These are phyloP conservation scores for Xyliphius kryptos DNA, from an alignment of 2,113 vertebrate genomes.

Conservation along the genomic window DNA sequence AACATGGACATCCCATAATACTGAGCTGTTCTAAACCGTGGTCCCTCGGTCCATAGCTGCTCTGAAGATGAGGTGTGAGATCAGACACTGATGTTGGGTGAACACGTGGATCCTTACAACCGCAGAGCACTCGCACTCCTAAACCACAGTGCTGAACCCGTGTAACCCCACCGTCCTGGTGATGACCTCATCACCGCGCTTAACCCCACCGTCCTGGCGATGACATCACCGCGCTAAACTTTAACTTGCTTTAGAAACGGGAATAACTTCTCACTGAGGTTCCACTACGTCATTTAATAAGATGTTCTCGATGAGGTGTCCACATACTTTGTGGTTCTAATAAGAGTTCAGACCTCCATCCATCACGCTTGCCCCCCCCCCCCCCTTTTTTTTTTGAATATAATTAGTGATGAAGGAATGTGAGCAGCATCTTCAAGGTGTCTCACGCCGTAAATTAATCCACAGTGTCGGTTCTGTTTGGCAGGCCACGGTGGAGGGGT, in stretches of 20 bases:
- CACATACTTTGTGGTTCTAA: background rate
- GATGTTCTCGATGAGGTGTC: background rate
- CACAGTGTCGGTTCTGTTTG: slow-evolving; percentile 14
- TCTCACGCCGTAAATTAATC: slow-evolving; percentile 38
- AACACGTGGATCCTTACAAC: too few relatives aligned
- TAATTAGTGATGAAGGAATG: slow-evolving; percentile 34
- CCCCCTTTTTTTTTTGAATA: slow-evolving; percentile 27
- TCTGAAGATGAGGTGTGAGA: slow-evolving; percentile 1
- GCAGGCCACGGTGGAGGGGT: slow-evolving; percentile 32
- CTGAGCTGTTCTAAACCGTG: background rate
- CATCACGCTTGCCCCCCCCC: slow-evolving; percentile 30
- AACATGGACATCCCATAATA: too few relatives aligned
- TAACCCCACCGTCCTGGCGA: too few relatives aligned
- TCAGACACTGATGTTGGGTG: background rate
- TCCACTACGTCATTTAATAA: too few relatives aligned
- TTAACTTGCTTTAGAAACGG: too few relatives aligned
- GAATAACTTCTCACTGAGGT: too few relatives aligned
- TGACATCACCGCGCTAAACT: too few relatives aligned
- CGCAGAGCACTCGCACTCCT: too few relatives aligned
- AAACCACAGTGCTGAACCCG: too few relatives aligned
- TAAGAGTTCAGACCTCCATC: slow-evolving; percentile 9
- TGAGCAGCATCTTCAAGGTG: slow-evolving; percentile 33
- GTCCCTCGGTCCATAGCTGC: background rate
- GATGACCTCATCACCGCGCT: too few relatives aligned
- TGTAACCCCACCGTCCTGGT: too few relatives aligned